Base-by-base conservation (phyloP, 2,797 vertebrate genomes). In the Caiman crocodilus region DNA sequence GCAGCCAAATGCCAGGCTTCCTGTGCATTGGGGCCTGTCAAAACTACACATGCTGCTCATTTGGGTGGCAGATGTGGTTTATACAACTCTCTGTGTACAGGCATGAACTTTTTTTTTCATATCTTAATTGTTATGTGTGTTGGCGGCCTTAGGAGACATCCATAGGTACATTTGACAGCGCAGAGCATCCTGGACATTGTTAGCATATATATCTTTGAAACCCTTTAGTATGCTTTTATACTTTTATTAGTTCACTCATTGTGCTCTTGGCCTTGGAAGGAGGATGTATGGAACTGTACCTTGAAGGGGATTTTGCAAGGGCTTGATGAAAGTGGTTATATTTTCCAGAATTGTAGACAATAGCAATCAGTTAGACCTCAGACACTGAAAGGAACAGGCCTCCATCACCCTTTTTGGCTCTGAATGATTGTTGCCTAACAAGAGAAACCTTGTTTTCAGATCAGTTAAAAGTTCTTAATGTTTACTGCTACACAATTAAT, bases 371-470 rank as follows among this genome's bases (percentile, higher is more conserved):
- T 88, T 50, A 90, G 84, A 88, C 57, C 87, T 71, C 64, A 7
- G 1, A 76, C 74, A 32, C 86, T 69, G 42, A 78, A 25, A 56
- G 91, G 90, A 88, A 77, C 85, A 90, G 76, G 76, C 65, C 42
- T 60, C 74, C 81, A 81, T 76, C 74, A 86, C 71, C 14, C 61
- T 81, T 50, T 78, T 76, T 71, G 75, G 90, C 69, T 42, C 30
- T 57, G 65, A 0, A 0, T 5, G 55, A 59, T 61, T 95, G 28
- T 59, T 81, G 87, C 93, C 71, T 2, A 10, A n/a, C 71, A 92
- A 95, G 23, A 75, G 80, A 67, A 75, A 89, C 61, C 82, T 92
- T 92, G 94, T 67, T 93, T 96, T 90, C 61, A 91, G 61, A 25
- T 65, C n/a, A 92, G 94, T 94, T 61, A 83, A 77, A 92, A 90